Conservation (phyloP, 2,888 invertebrate genomes). For the Oegoconia quadripuncta region DNA sequence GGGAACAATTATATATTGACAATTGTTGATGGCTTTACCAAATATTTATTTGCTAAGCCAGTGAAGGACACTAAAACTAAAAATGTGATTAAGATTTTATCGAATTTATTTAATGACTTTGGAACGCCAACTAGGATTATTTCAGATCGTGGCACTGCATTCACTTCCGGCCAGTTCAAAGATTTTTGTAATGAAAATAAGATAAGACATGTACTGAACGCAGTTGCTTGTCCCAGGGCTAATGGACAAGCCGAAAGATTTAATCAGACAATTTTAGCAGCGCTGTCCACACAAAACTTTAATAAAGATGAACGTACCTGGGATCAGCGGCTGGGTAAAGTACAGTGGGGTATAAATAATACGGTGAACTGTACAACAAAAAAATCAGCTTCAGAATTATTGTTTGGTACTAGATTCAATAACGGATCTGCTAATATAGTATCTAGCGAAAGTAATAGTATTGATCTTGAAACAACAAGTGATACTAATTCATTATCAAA, state of each 20-base stretch:
- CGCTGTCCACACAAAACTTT: not conserved
- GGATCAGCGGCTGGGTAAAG: slow-evolving; percentile 2
- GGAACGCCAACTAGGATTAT: slow-evolving; percentile 4
- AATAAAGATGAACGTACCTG: not conserved
- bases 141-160: slow-evolving; percentile 4
- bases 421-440: not conserved
- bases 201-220: slow-evolving; percentile 7
- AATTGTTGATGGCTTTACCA: slow-evolving; percentile 17
- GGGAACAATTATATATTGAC: slow-evolving; percentile 2
- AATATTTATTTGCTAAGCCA: slow-evolving; percentile 14
- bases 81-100: not conserved
- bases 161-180: slow-evolving; percentile 2
- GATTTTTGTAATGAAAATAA: not conserved
- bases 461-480: not conserved
- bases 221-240: slow-evolving; percentile 1
- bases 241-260: slow-evolving; percentile 1
- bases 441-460: not conserved
- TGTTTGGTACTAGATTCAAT: slow-evolving; percentile 10
- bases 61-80: slow-evolving; percentile 12
- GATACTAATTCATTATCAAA: not conserved
- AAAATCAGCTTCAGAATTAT: slow-evolving; percentile 10
- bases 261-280: too few relatives aligned
- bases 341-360: slow-evolving; percentile 10
- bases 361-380: slow-evolving; percentile 8
- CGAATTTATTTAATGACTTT: not conserved